Evolutionary conservation across 2,113 vertebrate genomes (phyloP), one percentile per base, ranked within the genome.

Genomic region (Oreochromis spilurus): DNA sequence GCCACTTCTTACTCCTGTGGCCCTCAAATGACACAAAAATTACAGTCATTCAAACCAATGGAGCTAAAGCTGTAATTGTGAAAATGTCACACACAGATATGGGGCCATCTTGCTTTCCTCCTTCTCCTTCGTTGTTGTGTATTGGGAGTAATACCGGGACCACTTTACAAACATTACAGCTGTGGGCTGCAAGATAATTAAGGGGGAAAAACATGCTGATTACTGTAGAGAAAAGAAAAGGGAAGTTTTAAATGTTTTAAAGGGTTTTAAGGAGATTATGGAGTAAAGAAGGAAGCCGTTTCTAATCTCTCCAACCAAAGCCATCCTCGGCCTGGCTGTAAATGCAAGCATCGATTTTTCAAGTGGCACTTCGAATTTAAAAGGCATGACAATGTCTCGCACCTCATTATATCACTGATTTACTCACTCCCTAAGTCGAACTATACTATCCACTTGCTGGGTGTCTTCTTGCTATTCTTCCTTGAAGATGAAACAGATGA

Each of bases 391-490:
- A 90, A 48, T 57, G 82, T 84, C 84, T 91, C 24, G 62, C 84
- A 83, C 90, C 90, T 92, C 91, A 87, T 93, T 92, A 89, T 84
- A 75, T 58, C 87, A 16, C 84, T 75, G 85, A 94, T 92, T 88
- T 82, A 92, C 86, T 84, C n/a, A 86, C 60, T 93, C 7, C 91
- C 70, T 36, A 55, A 36, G 85, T 81, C 54, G 6, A 84, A 79
- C 52, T 72, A 17, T 36, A 1, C 12, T 34, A 65, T 84, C 57
- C 55, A 40, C 52, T 79, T 6, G 77, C 87, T 77, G 67, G 54
- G 13, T 21, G 12, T 17, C 50, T 57, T 50, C 72, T 65, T 60
- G 62, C 36, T 84, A 77, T 77, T 80, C 79, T 54, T 67, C 45
- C 48, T 87, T 82, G 58, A 38, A 79, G 81, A 67, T 21, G 5